Evolutionary conservation across 2,797 vertebrate genomes (phyloP).

Genomic region (Limosa lapponica): DNA sequence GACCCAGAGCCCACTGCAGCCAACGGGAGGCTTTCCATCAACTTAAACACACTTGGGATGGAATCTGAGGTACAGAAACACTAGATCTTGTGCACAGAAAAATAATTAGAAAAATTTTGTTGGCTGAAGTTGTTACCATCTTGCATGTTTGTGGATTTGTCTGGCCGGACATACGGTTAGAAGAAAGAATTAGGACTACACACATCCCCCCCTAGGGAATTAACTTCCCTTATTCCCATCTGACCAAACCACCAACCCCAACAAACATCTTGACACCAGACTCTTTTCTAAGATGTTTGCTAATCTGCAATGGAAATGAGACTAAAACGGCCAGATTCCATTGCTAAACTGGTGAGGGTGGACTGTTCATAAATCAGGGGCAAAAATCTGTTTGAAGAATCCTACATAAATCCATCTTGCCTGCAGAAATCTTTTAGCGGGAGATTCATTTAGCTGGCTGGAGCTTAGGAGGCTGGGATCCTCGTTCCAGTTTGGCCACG

Average conservation of each 20-base stretch:
- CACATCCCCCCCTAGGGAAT: conserved; percentile 24
- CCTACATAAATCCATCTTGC: not conserved
- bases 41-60: not conserved
- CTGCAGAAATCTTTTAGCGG: not conserved
- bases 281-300: not conserved
- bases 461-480: not conserved
- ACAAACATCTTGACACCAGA: conserved; percentile 50
- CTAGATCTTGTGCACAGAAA: not conserved
- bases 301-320: not conserved
- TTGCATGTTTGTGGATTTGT: conserved; percentile 54
- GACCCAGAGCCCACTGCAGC: not conserved
- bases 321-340: not conserved
- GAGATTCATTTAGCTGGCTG: not conserved
- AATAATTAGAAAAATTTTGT: conserved; percentile 33
- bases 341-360: not conserved
- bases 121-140: conserved; percentile 39
- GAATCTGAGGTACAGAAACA: not conserved
- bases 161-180: conserved; percentile 20
- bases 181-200: conserved; percentile 49
- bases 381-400: not conserved
- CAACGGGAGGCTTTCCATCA: not conserved
- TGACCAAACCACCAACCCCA: conserved; percentile 27
- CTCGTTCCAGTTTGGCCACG: not conserved
- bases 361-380: not conserved
- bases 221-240: conserved; percentile 28